These are phyloP conservation scores for Grantiella picta DNA, from an alignment of 2,113 vertebrate genomes.

Conservation along the genomic window DNA sequence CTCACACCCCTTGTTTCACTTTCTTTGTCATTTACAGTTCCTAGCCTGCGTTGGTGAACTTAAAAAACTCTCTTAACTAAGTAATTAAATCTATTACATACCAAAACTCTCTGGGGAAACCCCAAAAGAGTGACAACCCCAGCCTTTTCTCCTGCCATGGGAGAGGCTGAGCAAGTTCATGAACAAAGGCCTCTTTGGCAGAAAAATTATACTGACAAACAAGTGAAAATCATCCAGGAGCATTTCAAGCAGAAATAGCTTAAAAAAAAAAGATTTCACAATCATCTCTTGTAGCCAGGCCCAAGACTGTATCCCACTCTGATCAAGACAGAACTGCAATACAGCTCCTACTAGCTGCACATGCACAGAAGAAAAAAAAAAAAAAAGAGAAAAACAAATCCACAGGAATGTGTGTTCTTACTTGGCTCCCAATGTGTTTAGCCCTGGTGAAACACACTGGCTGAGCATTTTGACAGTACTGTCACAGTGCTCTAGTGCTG, in stretches of 20 bases:
- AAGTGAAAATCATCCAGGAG: not conserved
- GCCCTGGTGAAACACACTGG: not conserved
- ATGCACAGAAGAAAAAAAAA: too few species aligned
- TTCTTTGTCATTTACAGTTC: not conserved
- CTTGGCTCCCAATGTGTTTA: not conserved
- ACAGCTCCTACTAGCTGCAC: not conserved
- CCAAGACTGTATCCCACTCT: not conserved
- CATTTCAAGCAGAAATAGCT: not conserved
- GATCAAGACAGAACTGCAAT: not conserved
- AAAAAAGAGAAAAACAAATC: not conserved
- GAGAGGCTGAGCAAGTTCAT: not conserved
- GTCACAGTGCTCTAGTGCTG: rapidly evolving
- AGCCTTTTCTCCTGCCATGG: not conserved
- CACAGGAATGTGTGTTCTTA: not conserved
- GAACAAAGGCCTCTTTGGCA: not conserved
- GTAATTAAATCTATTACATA: constrained; percentile 20
- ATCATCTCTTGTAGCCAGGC: not conserved
- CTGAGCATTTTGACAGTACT: too few species aligned
- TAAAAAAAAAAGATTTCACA: not conserved
- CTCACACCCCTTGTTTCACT: not conserved
- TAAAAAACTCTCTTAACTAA: not conserved
- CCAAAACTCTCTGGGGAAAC: not conserved
- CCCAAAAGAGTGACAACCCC: not conserved
- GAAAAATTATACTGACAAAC: not conserved
- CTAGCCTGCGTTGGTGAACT: not conserved